Evolutionary conservation across 2,888 invertebrate species (phyloP).

Genomic region (Xylota sylvarum): DNA sequence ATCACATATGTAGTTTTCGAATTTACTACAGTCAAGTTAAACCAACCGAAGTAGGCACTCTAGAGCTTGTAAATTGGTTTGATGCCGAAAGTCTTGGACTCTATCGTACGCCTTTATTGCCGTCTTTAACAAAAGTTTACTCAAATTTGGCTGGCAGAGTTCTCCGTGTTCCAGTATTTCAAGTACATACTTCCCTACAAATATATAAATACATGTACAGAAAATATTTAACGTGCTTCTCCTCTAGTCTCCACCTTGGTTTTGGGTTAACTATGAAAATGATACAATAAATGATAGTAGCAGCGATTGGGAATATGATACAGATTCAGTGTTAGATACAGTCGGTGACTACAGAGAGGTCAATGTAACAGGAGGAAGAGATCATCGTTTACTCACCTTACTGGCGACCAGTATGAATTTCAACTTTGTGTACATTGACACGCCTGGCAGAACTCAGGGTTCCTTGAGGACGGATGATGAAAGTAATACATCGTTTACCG

Average conservation of each 20-base stretch:
- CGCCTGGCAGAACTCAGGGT: constrained; percentile 90
- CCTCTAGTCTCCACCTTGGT: constrained; percentile 90
- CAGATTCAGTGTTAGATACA: constrained; percentile 26
- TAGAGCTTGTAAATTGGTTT: constrained; percentile 91
- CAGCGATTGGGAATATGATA: constrained; percentile 69
- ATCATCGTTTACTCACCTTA: constrained; percentile 88
- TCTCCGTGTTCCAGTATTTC: constrained; percentile 90
- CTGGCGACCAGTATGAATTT: constrained; percentile 90
- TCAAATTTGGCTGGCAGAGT: constrained; percentile 88
- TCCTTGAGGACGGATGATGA: constrained; percentile 85
- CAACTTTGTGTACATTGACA: constrained; percentile 90
- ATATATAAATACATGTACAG: not conserved
- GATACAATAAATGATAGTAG: constrained; percentile 79
- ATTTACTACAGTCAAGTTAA: constrained; percentile 90
- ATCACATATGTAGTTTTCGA: constrained; percentile 87
- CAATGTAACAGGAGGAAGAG: constrained; percentile 89
- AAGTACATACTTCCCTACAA: constrained; percentile 85
- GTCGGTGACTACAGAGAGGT: constrained; percentile 78
- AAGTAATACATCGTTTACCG: constrained; percentile 89
- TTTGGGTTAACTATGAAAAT: constrained; percentile 89
- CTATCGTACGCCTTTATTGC: constrained; percentile 89
- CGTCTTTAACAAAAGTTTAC: constrained; percentile 87
- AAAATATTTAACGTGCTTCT: not conserved
- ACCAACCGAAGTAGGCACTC: constrained; percentile 86
- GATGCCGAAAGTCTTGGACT: constrained; percentile 86